phyloP scores from a whole-genome alignment of 2,113 vertebrate genomes.

The Trogon surrucura region DNA sequence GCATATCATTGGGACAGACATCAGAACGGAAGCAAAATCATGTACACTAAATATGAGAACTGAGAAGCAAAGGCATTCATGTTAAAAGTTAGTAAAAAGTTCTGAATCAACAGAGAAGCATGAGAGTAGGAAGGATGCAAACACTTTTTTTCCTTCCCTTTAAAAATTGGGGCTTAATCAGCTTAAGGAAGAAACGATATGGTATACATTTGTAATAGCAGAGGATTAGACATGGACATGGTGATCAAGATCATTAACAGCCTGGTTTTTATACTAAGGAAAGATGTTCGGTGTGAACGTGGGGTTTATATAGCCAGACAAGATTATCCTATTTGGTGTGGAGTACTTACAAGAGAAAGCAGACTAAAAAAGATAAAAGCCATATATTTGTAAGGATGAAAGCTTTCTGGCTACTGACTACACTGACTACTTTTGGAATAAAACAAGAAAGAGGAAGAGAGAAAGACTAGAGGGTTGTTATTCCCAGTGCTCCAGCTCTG shows the following conservation, averaged over 20 bases:
- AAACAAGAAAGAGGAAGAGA: background rate
- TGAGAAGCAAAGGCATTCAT: background rate
- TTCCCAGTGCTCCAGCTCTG: background rate
- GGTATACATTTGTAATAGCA: background rate
- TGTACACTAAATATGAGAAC: background rate
- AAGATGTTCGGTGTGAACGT: background rate
- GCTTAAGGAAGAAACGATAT: background rate
- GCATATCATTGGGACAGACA: background rate
- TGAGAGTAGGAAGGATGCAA: background rate
- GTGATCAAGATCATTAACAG: background rate
- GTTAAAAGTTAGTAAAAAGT: background rate
- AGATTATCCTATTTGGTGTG: background rate
- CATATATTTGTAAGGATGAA: background rate
- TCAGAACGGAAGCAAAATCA: background rate
- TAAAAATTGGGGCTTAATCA: background rate
- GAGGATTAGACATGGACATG: background rate
- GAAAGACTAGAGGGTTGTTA: background rate
- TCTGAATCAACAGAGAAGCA: background rate
- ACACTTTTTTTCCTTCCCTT: background rate
- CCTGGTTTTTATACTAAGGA: background rate
- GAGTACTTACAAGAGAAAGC: background rate
- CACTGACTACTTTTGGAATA: background rate
- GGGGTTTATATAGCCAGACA: background rate
- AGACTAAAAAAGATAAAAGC: slow-evolving; percentile 18
- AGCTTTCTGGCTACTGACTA: no score